Percentiles rank a stretch among this genome's conserved stretches.
Evolutionary conservation across 2,797 vertebrate species (phyloP).

Genomic region (Rhinella marina): DNA sequence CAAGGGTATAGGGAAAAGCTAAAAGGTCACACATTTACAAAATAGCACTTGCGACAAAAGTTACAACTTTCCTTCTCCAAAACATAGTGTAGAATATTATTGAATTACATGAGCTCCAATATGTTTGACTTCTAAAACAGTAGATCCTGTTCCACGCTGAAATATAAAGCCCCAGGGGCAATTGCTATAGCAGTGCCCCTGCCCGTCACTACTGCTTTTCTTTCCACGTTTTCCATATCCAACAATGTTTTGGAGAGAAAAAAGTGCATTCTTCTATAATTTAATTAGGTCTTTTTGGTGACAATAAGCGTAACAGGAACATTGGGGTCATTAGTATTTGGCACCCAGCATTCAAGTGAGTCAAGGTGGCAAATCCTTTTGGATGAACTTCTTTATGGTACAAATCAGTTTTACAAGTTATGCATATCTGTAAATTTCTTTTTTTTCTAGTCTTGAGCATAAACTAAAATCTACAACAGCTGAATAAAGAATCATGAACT

Average conservation of each 20-base stretch:
- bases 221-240: neutral
- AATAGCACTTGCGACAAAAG: too few relatives aligned
- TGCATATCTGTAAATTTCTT: neutral
- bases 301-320: neutral
- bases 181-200: too few relatives aligned
- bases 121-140: too few relatives aligned
- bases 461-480: constrained; percentile 29
- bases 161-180: too few relatives aligned
- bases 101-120: too few relatives aligned
- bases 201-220: too few relatives aligned
- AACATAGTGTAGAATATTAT: too few relatives aligned
- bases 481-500: constrained; percentile 33
- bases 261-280: neutral
- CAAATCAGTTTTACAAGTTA: constrained; percentile 5
- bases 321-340: neutral
- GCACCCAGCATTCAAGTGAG: neutral
- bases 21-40: too few relatives aligned
- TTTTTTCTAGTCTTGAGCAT: neutral
- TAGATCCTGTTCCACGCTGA: too few relatives aligned
- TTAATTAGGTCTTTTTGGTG: neutral
- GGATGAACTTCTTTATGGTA: neutral
- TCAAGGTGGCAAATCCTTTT: neutral
- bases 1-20: too few relatives aligned
- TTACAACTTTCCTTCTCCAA: too few relatives aligned
- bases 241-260: neutral